Evolutionary conservation across 1,140 invertebrate genomes (phyloP), one percentile per base, ranked within the genome.

Genomic region (Oreohelix idahoensis): DNA sequence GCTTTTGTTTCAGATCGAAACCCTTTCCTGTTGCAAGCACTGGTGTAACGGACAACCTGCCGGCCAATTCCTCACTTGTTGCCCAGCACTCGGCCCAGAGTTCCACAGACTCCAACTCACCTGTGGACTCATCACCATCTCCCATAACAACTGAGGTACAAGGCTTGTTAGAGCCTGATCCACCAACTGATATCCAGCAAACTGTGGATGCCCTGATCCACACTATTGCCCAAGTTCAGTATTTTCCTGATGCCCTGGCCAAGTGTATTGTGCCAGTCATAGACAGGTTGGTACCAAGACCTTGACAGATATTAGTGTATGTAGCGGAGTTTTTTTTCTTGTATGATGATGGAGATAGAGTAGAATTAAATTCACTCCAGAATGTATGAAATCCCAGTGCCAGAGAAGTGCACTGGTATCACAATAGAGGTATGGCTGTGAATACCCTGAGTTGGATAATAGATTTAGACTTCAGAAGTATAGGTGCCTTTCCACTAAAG

Each of bases 211-310:
- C 83, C 51, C 2, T 87, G 39, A 76, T 86, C n/a, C 53, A 75
- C 35, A 71, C 85, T 20, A 32, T 88, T 26, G 75, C 80, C 11
- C 83, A 84, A 23, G 83, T 86, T 26, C 63, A 82, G 35, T 86
- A 89, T 36, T 89, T 88, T 63, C 86, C 88, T 75, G 89, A 89
- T 79, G 88, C 85, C 38, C 75, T 91, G 15, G 87, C 86, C 58
- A 91, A 89, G 79, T 87, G 88, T 58, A 78, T 92, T 2, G 38
- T 91, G 11, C 86, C 90, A 53, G 87, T 89, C 2, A 88, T 91
- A 63, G 87, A 89, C 29, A 88, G 89, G 89, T 89, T 63, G 35
- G 66, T 79, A 0, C 53, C 42, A 8, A 8, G 42, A 45, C 15
- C 42, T 45, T 45, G 42, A 45, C 42, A 45, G 42, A 45, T 15